Evolutionary conservation across 2,113 vertebrate species (phyloP).

Genomic region (Vombatus ursinus): DNA sequence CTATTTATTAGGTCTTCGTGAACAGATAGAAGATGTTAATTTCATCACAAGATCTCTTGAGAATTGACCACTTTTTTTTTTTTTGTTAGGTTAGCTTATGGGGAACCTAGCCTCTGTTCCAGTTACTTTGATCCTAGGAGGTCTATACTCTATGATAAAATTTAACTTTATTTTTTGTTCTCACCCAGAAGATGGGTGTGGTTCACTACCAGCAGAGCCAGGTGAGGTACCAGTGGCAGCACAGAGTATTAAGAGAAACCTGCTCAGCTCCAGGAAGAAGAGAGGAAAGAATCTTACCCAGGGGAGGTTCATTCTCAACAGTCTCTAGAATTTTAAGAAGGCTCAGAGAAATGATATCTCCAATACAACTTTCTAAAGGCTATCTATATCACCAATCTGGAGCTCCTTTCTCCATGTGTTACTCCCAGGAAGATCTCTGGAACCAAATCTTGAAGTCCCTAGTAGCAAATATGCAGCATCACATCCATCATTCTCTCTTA

Average conservation of each 20-base stretch:
- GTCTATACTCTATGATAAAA: not conserved
- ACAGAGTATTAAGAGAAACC: not conserved
- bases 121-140: not conserved
- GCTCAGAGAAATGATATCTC: not conserved
- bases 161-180: not conserved
- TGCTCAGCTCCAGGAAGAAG: not conserved
- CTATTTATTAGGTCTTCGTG: too few species aligned
- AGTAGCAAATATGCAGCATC: not conserved
- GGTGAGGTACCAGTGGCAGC: not conserved
- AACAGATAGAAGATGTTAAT: too few species aligned
- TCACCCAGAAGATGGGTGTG: not conserved
- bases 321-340: not conserved
- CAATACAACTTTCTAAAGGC: not conserved
- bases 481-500: too few species aligned
- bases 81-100: not conserved
- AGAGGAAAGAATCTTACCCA: not conserved
- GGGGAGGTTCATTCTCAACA: not conserved
- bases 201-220: not conserved
- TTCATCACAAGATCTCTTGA: too few species aligned
- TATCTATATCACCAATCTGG: not conserved
- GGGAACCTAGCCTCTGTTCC: not conserved
- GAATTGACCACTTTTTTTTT: too few species aligned
- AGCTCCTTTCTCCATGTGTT: not conserved
- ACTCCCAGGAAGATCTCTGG: too few species aligned
- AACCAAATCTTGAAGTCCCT: not conserved